A percentile compares a stretch with the other conserved stretches of the same genome.
These are phyloP conservation scores for Prietella phreatophila DNA, from an alignment of 2,113 vertebrate species.

Conservation along the genomic window DNA sequence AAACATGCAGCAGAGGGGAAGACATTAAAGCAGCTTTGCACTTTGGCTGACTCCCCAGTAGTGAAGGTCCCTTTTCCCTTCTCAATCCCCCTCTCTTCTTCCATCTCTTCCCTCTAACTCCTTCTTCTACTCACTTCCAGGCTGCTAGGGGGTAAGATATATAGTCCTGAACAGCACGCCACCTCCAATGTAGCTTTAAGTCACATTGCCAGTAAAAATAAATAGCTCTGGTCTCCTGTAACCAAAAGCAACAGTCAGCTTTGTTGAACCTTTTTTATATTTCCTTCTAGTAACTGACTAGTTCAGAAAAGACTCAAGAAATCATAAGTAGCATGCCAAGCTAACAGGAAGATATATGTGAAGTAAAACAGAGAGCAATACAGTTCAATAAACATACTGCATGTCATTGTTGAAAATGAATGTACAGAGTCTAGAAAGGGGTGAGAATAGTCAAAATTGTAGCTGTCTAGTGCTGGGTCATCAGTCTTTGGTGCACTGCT, in stretches of 20 bases:
- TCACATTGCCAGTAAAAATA: slow-evolving; percentile 75
- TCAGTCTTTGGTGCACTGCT: neutral
- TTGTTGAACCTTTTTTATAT: slow-evolving; percentile 33
- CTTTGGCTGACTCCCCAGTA: slow-evolving; percentile 78
- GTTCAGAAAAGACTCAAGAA: slow-evolving; percentile 49
- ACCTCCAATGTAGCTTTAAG: slow-evolving; percentile 70
- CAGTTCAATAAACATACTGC: neutral
- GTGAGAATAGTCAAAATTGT: neutral
- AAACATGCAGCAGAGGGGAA: slow-evolving; percentile 66
- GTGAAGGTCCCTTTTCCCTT: slow-evolving; percentile 55
- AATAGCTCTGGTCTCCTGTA: slow-evolving; percentile 51
- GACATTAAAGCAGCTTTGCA: slow-evolving; percentile 72
- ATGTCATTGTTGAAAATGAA: neutral
- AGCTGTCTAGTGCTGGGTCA: neutral
- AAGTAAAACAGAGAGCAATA: neutral
- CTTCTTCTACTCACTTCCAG: slow-evolving; percentile 45
- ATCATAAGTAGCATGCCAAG: neutral
- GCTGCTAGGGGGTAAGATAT: slow-evolving; percentile 72
- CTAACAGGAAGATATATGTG: slow-evolving; percentile 24
- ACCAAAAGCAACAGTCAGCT: slow-evolving; percentile 70
- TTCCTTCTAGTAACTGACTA: slow-evolving; percentile 12
- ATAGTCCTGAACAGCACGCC: slow-evolving; percentile 67
- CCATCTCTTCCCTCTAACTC: slow-evolving; percentile 51
- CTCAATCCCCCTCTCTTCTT: slow-evolving; percentile 48
- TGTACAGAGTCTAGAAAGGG: neutral